Percentiles rank a stretch among this genome's conserved stretches.
These are phyloP conservation scores for Hyalella azteca DNA, from an alignment of 2,888 invertebrate species.

Conservation along the genomic window DNA sequence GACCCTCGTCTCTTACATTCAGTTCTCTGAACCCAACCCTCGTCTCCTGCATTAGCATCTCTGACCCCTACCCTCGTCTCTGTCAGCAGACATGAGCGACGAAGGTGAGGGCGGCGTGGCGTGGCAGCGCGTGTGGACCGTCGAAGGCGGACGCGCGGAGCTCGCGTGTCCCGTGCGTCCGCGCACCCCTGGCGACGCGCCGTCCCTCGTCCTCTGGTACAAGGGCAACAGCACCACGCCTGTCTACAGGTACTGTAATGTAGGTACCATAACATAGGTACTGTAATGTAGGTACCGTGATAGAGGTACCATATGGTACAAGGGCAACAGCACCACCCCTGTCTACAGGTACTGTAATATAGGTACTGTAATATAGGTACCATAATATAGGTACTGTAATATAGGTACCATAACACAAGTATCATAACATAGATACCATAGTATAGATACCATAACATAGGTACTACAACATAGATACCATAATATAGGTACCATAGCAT, in stretches of 20 bases:
- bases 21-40: no score
- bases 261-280: not conserved
- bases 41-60: no score
- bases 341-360: not conserved
- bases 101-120: not conserved
- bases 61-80: no score
- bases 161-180: slow-evolving; percentile 86
- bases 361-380: no score
- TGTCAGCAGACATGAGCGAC: not conserved
- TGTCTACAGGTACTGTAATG: slow-evolving; percentile 75
- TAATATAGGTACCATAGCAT: no score
- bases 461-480: no score
- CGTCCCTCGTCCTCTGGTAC: slow-evolving; percentile 93
- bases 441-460: not conserved
- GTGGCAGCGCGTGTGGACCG: slow-evolving; percentile 72
- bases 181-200: slow-evolving; percentile 81
- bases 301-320: not conserved
- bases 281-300: not conserved
- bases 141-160: slow-evolving; percentile 85
- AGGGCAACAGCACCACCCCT: not conserved
- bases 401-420: not conserved
- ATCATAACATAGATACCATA: not conserved
- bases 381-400: slow-evolving; percentile 77
- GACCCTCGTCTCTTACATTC: no score
- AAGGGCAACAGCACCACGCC: slow-evolving; percentile 80